Conservation (phyloP, 2,113 vertebrate species). For the Alouatta palliata region DNA sequence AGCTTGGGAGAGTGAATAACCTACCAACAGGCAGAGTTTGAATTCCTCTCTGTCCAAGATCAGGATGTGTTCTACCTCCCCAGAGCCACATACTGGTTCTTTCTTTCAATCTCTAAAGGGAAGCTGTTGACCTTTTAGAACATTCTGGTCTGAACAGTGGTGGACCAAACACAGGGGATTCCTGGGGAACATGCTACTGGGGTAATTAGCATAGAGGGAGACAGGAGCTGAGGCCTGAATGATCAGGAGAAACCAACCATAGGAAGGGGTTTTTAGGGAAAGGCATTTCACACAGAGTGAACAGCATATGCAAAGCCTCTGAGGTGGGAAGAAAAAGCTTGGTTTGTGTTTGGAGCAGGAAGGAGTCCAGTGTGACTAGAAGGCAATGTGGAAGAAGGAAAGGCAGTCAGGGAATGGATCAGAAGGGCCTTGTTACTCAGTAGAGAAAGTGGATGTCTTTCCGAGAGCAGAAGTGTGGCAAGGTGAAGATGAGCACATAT, state of each 20-base stretch:
- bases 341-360: background rate
- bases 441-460: background rate
- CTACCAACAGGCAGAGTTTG: background rate
- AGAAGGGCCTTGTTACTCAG: background rate
- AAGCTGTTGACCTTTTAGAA: background rate
- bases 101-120: background rate
- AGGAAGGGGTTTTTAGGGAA: background rate
- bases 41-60: background rate
- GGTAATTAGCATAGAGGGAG: background rate
- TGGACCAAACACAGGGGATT: background rate
- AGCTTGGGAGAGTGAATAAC: background rate
- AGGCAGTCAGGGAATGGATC: background rate
- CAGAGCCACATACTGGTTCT: background rate
- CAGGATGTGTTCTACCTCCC: background rate
- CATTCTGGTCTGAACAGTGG: background rate
- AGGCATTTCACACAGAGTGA: background rate
- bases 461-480: background rate
- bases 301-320: background rate
- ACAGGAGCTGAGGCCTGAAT: background rate
- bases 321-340: background rate
- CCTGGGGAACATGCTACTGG: background rate
- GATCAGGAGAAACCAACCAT: fast-evolving
- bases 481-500: background rate
- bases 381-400: background rate
- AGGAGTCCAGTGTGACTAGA: background rate